Evolutionary conservation across 1,140 invertebrate genomes (phyloP), one percentile per base, ranked within the genome.

Genomic region (Spodoptera litura): DNA sequence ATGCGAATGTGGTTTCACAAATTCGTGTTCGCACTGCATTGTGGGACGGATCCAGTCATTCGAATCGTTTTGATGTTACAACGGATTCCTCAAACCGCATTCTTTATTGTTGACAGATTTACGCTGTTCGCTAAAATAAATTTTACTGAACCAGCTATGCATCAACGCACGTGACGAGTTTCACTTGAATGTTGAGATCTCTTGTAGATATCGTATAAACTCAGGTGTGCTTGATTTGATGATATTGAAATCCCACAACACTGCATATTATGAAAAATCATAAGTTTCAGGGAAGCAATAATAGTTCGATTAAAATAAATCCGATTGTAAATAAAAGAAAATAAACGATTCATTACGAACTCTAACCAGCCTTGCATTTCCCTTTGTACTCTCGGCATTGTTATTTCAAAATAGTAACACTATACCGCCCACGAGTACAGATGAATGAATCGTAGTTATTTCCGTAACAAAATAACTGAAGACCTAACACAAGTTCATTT

Each of bases 1-100:
- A 44, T n/a, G 8, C 35, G 35, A 56, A 76, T 80, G 78, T 27
- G 80, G 78, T 70, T 64, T 51, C 75, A 78, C 15, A 81, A 62
- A 76, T 75, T 66, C 55, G 44, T 78, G 55, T 71, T 72, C 31
- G 12, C 70, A 59, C 20, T 52, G 64, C 27, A 58, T 52, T 73
- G 25, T 73, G 31, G 52, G 13, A 52, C 13, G 1, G 27, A 44
- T 77, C 49, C 11, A 31, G 61, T 74, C 49, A 49, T 55, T 53
- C 35, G 64, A 70, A 49, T 62, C 71, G 73, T 75, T 80, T 80
- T 56, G 49, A n/a, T 64, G 44, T 62, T 71, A 80, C 56, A 72
- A 4, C 59, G 56, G 15, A 71, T 76, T 80, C 55, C 62, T 80
- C 27, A 59, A 59, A 76, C 78, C 62, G 75, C 59, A 72, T 64